phyloP scores from a whole-genome alignment of 2,797 vertebrate genomes.

The Sciaenops ocellatus region DNA sequence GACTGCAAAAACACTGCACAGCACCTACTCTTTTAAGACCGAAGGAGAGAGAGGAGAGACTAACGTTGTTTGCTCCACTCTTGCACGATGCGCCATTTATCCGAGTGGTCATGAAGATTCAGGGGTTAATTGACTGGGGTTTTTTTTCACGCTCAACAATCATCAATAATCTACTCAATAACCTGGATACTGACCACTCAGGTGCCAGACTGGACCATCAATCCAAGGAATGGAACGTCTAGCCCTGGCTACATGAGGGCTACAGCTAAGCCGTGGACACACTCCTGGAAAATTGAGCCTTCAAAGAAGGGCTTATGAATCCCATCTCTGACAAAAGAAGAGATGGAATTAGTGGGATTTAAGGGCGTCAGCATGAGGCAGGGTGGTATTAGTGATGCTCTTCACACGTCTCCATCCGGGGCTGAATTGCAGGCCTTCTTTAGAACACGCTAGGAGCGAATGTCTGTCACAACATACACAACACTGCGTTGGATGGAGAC shows the following conservation, averaged over 20 bases:
- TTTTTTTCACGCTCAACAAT: conserved; percentile 56
- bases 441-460: conserved; percentile 48
- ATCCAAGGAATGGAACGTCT: conserved; percentile 48
- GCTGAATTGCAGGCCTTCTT: conserved; percentile 64
- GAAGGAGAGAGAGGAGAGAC: conserved; percentile 1
- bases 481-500: conserved; percentile 62
- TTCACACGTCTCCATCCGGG: conserved; percentile 72
- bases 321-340: conserved; percentile 81
- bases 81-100: conserved; percentile 25
- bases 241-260: conserved; percentile 54
- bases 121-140: conserved; percentile 51
- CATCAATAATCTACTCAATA: conserved; percentile 61
- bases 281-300: conserved; percentile 82
- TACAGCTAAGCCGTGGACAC: conserved; percentile 70
- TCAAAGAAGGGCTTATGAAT: conserved; percentile 79
- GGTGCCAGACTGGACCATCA: conserved; percentile 48
- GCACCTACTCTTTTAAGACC: conserved; percentile 37
- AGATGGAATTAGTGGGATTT: conserved; percentile 84
- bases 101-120: conserved; percentile 27
- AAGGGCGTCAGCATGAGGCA: conserved; percentile 67
- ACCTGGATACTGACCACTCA: conserved; percentile 52
- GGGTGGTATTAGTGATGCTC: conserved; percentile 73
- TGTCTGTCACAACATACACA: conserved; percentile 73
- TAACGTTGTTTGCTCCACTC: conserved; percentile 39
- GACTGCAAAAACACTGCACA: conserved; percentile 58